Base-by-base conservation (phyloP, 2,888 invertebrate species). In the Rutpela maculata region DNA sequence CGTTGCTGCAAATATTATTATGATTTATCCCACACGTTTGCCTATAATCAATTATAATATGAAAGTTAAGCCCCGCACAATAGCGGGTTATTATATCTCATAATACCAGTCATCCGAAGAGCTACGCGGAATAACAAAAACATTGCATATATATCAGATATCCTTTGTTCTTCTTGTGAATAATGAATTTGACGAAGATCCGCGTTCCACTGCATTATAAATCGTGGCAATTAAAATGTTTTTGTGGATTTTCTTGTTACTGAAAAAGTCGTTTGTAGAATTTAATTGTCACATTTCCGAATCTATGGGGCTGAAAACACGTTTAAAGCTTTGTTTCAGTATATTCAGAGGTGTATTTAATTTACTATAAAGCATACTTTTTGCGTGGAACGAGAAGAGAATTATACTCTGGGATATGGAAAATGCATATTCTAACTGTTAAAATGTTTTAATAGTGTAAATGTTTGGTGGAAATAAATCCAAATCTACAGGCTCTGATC, bases 201-300 rank as follows among this genome's bases (percentile, higher is more conserved):
- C 43, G 38, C 35, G 60, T 38, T 59, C 62, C 60, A 60, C 38
- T 19, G 38, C 50, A 22, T 60, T 38, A 65, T 65, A 65, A 65
- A 70, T 70, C 56, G 60, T 22, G 60, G 60, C 70, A 38, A 70
- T 70, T 70, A 70, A 62, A 62, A 22, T 70, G 70, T 70, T 70
- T 65, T 70, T 65, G 65, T 43, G 65, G 43, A 43, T 65, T 65
- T 38, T 65, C 38, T 62, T 12, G 18, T 9, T 35, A n/a, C 17
- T 18, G 10, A 62, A 65, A 63, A 65, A n/a, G 43, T n/a, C 19
- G 38, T 31, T 65, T 38, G 65, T 38, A 18, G 19, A 43, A 19
- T 17, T 35, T 19, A 43, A 65, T 65, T 65, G 38, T 65, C 38
- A 12, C 43, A 43, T 35, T 43, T 17, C 9, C 19, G n/a, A 65